phyloP scores from a whole-genome alignment of 2,113 vertebrate genomes.

The Aspidoscelis tigris region DNA sequence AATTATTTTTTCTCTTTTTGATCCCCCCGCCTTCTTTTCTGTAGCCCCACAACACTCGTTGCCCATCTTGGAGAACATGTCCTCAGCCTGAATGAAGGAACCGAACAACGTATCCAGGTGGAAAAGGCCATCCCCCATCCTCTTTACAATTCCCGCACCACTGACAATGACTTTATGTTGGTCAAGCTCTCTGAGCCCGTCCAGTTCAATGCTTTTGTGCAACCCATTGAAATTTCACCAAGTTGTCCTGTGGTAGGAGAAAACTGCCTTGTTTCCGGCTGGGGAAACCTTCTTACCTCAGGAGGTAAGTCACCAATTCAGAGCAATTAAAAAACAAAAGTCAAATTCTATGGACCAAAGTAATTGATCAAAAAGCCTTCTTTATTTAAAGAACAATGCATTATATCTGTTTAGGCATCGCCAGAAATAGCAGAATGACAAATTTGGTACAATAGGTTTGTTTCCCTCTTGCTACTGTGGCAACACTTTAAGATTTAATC shows the following conservation, averaged over 20 bases:
- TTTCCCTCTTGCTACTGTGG: no score
- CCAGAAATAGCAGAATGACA: no score
- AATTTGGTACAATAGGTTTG: no score
- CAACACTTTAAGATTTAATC: no score
- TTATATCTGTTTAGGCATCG: no score
- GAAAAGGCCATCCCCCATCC: conserved; percentile 35
- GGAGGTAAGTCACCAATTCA: conserved; percentile 43
- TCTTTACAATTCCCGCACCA: neutral
- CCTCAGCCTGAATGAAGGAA: conserved; percentile 29
- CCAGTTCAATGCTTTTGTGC: conserved; percentile 29
- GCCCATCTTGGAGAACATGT: conserved; percentile 53
- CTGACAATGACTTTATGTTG: conserved; percentile 56
- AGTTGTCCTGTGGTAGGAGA: conserved; percentile 30
- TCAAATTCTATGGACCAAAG: no score
- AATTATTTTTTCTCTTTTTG: no score
- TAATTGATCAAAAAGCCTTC: no score
- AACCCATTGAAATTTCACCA: conserved; percentile 40
- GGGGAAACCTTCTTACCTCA: conserved; percentile 54
- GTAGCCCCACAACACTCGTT: conserved; percentile 33
- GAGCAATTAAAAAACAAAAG: no score
- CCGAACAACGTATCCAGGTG: conserved; percentile 49
- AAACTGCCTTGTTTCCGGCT: conserved; percentile 49
- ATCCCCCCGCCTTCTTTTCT: neutral
- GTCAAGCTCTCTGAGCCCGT: conserved; percentile 45
- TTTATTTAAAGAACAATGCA: no score